phyloP scores from a whole-genome alignment of 2,113 vertebrate species.

The Melospiza melodia region DNA sequence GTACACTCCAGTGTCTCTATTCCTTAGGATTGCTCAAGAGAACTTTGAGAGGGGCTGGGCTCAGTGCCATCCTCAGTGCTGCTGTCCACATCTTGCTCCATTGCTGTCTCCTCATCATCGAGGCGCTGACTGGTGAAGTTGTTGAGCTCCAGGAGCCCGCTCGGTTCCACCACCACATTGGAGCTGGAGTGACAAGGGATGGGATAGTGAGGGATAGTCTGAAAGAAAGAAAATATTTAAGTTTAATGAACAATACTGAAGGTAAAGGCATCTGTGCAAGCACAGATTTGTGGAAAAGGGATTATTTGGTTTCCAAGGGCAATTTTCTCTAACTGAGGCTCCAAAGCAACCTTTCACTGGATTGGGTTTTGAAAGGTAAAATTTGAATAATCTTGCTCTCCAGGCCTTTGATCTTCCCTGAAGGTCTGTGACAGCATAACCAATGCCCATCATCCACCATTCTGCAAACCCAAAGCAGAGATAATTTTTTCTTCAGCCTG shows the following conservation, averaged over 20 bases:
- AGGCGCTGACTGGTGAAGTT: constrained; percentile 98
- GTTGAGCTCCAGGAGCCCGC: constrained; percentile 95
- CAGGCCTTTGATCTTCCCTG: background rate
- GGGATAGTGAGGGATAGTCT: constrained; percentile 96
- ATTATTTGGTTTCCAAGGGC: background rate
- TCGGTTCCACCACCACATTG: constrained; percentile 98
- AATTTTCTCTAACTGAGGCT: background rate
- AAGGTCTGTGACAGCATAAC: background rate
- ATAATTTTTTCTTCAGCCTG: background rate
- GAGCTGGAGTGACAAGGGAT: constrained; percentile 97
- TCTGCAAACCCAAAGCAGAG: background rate
- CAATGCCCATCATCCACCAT: background rate
- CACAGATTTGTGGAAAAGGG: background rate
- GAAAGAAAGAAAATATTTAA: constrained; percentile 51
- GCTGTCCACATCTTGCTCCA: constrained; percentile 93
- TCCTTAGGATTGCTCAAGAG: constrained; percentile 80
- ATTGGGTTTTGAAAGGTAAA: background rate
- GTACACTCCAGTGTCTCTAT: constrained; percentile 66
- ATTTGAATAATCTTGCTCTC: background rate
- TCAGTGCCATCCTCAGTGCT: constrained; percentile 89
- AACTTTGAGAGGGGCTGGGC: constrained; percentile 79
- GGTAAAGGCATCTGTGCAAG: background rate
- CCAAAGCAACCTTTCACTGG: background rate
- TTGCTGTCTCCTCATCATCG: constrained; percentile 87
- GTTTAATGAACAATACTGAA: background rate